Conservation (phyloP, 2,888 invertebrate species). For the Xestia sexstrigata region DNA sequence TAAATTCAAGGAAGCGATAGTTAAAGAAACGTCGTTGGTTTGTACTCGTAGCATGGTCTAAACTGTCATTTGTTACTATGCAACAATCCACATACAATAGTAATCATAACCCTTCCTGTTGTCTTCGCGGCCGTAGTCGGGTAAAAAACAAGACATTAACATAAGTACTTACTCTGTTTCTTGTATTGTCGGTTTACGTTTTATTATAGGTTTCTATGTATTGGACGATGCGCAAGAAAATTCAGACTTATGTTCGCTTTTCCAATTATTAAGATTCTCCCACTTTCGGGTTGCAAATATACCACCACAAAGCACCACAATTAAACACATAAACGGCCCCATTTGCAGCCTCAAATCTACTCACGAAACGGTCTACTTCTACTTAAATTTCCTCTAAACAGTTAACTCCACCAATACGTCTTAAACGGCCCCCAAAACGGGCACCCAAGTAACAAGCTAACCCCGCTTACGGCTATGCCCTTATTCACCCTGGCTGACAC, state of each 20-base stretch:
- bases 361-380: neutral
- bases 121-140: too few species aligned
- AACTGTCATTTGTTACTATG: too few species aligned
- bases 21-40: too few species aligned
- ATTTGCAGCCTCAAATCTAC: neutral
- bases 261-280: neutral
- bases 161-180: neutral
- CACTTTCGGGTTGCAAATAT: neutral
- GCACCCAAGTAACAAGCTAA: neutral
- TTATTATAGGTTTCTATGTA: neutral
- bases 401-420: neutral
- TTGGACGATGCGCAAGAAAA: neutral
- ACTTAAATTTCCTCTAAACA: neutral
- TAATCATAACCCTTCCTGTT: too few species aligned
- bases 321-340: neutral
- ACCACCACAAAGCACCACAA: neutral
- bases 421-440: neutral
- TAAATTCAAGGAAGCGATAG: too few species aligned
- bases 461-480: neutral
- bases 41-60: too few species aligned
- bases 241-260: neutral
- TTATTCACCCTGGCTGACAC: slow-evolving; percentile 45
- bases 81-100: too few species aligned
- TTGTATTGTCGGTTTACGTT: neutral
- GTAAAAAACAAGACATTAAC: too few species aligned